Evolutionary conservation across 2,113 vertebrate species (phyloP).

Genomic region (Gambusia holbrooki): DNA sequence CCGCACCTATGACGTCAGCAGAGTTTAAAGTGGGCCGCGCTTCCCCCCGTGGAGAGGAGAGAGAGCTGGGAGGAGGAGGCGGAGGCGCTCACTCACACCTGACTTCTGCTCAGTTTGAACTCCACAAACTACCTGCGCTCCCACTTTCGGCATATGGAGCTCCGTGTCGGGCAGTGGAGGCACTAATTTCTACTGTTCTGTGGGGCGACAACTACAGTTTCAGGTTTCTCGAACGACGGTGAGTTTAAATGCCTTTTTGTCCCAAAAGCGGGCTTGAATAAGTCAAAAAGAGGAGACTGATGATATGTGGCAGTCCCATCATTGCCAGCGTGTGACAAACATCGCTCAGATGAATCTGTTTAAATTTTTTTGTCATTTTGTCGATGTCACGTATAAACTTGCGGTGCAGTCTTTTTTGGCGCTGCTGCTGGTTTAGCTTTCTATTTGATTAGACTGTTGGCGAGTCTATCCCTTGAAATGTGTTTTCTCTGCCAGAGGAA

Average conservation of each 20-base stretch:
- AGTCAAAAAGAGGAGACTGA: conserved; percentile 3
- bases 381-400: conserved; percentile 39
- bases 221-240: conserved; percentile 40
- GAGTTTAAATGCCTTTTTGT: conserved; percentile 40
- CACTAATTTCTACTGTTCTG: conserved; percentile 15
- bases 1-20: conserved; percentile 75
- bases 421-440: conserved; percentile 61
- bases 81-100: conserved; percentile 25
- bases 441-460: conserved; percentile 76
- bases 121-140: conserved; percentile 36
- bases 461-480: conserved; percentile 60
- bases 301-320: conserved; percentile 33
- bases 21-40: conserved; percentile 85
- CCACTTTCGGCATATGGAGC: conserved; percentile 16
- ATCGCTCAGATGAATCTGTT: conserved; percentile 1
- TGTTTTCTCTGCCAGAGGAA: conserved; percentile 58
- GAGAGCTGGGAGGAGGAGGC: conserved; percentile 49
- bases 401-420: conserved; percentile 31
- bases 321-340: background rate
- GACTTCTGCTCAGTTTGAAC: conserved; percentile 31
- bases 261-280: conserved; percentile 2
- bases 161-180: conserved; percentile 17
- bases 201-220: conserved; percentile 46
- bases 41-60: conserved; percentile 52
- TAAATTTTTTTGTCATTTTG: background rate